These are phyloP conservation scores for Ancistrus triradiatus DNA, from an alignment of 2,113 vertebrate species.

Conservation along the genomic window DNA sequence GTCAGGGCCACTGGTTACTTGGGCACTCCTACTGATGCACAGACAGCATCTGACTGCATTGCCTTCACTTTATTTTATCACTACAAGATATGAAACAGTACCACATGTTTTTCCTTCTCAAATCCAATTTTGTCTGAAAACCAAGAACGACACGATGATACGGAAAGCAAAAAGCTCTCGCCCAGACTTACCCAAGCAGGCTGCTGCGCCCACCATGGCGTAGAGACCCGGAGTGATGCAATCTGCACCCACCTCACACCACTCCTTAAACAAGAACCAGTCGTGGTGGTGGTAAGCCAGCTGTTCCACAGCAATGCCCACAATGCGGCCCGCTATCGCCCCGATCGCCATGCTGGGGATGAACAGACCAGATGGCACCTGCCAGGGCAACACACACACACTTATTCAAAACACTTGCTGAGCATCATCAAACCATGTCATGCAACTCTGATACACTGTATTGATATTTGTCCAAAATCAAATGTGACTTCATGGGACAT, in stretches of 20 bases:
- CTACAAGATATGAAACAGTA: too few species aligned
- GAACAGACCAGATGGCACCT: constrained; percentile 95
- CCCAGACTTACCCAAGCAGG: constrained; percentile 83
- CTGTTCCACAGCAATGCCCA: constrained; percentile 95
- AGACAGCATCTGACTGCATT: too few species aligned
- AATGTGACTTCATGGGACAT: too few species aligned
- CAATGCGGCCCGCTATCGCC: constrained; percentile 92
- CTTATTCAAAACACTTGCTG: too few species aligned
- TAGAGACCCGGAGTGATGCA: constrained; percentile 98
- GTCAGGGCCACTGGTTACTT: too few species aligned
- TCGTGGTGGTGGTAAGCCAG: constrained; percentile 95
- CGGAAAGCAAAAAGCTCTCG: neutral
- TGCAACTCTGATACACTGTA: too few species aligned
- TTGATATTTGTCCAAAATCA: too few species aligned
- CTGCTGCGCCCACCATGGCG: constrained; percentile 97
- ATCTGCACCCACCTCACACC: constrained; percentile 96
- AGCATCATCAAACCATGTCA: too few species aligned
- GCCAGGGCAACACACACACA: constrained; percentile 4
- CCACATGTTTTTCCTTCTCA: too few species aligned
- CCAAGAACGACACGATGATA: neutral
- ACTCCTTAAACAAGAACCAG: constrained; percentile 96
- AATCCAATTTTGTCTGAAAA: too few species aligned
- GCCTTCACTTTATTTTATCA: too few species aligned
- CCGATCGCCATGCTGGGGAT: constrained; percentile 99
- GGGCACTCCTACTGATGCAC: too few species aligned